Conservation (phyloP, 2,113 vertebrate genomes). For the Mixornis gularis region DNA sequence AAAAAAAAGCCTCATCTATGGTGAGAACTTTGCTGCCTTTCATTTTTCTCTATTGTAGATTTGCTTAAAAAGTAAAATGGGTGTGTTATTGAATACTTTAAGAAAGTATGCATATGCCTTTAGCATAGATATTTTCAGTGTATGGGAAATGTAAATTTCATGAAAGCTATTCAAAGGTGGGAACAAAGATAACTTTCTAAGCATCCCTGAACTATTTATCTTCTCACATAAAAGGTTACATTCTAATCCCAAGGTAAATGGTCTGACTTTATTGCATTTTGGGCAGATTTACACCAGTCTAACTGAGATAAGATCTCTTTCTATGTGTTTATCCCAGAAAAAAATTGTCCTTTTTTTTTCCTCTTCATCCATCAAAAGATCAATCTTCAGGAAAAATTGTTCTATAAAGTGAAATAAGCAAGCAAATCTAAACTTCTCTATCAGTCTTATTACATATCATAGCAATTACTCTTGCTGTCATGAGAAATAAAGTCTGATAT, state of each 20-base stretch:
- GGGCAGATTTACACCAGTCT: background rate
- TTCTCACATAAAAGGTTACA: background rate
- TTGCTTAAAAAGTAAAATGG: background rate
- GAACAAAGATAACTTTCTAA: background rate
- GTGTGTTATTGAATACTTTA: background rate
- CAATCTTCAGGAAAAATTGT: background rate
- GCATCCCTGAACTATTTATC: background rate
- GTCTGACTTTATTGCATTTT: background rate
- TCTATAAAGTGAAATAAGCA: background rate
- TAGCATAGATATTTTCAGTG: background rate
- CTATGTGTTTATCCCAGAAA: background rate
- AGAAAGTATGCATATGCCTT: background rate
- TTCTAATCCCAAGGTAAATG: conserved; percentile 1
- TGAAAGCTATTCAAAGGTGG: background rate
- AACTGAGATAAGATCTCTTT: background rate
- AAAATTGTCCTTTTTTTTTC: background rate
- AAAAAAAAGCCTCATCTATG: background rate
- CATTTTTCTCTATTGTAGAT: background rate
- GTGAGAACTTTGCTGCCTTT: background rate
- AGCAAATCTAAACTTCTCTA: background rate
- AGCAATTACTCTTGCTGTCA: conserved; percentile 36
- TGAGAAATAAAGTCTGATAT: conserved; percentile 4
- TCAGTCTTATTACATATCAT: background rate
- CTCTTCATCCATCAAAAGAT: background rate
- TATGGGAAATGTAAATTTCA: background rate